Evolutionary conservation across 2,888 invertebrate species (phyloP), one percentile per base, ranked within the genome.

Genomic region (Meteorus colon): DNA sequence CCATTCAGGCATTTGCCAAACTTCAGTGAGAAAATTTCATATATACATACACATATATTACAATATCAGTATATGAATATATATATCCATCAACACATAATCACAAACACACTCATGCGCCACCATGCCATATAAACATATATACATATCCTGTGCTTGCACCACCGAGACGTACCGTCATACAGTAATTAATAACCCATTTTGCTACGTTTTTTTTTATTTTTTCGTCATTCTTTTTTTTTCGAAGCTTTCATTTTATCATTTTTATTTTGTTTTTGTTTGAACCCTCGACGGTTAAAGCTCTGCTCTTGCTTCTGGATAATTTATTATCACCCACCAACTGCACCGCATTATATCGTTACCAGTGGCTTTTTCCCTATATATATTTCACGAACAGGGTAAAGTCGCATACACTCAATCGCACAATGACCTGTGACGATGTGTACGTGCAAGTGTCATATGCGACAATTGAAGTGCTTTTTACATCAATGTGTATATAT

Each of bases 131-230:
- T 45, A 24, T 34, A 55, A 27, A 66, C 59, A 41, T 55, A 62
- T 31, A 14, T 62, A 24, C 19, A 55, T 19, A 31, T 14, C 48
- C 19, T 19, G 63, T 19, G 45, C 70, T 71, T 48, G 37, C 16
- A 70, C 65, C 55, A 34, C 45, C 72, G 73, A 74, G 60, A 77
- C 77, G 77, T 75, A 74, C 76, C 79, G 78, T 74, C 75, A 79
- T 81, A 81, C 83, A 79, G 84, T 83, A 85, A 88, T 88, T 88
- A 86, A 88, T 87, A 86, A 88, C 84, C 85, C 85, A 88, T 88
- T 86, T 84, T 79, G 79, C 68, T 73, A 77, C 78, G 84, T 84
- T 84, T 85, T 80, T 76, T 55, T 19, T 55, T 24, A 1, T 19
- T 19, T 55, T 19, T 48, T 48, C 16, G 1, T 16, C 14, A n/a